These are phyloP conservation scores for Toxotes lorentzi DNA, from an alignment of 2,797 vertebrate species.

Conservation along the genomic window DNA sequence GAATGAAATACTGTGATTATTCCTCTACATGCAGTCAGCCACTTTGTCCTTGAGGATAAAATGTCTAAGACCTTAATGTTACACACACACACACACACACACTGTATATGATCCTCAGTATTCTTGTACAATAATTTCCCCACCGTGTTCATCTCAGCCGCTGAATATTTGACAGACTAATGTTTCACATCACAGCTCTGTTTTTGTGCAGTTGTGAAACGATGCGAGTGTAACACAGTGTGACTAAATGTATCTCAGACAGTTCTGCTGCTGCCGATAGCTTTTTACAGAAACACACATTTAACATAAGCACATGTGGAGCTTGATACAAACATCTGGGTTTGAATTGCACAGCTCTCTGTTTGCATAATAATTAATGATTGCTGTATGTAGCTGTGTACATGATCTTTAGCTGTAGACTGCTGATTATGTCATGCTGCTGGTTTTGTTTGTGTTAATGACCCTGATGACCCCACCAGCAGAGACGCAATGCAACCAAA, in stretches of 20 bases:
- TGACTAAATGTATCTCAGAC: neutral
- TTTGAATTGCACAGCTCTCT: neutral
- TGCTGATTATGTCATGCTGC: neutral
- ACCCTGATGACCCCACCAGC: neutral
- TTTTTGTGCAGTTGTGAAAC: constrained; percentile 8
- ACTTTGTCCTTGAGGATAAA: constrained; percentile 39
- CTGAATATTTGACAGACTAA: constrained; percentile 8
- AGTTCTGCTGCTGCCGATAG: neutral
- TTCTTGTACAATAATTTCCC: constrained; percentile 4
- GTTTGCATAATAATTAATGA: neutral
- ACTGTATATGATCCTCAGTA: neutral
- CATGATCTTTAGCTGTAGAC: neutral
- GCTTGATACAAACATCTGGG: neutral
- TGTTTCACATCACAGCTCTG: constrained; percentile 12
- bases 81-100: neutral
- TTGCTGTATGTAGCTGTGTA: neutral
- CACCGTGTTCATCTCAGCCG: constrained; percentile 4
- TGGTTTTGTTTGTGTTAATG: neutral
- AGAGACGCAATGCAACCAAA: neutral
- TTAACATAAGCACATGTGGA: neutral
- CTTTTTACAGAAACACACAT: neutral
- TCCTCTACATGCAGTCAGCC: neutral
- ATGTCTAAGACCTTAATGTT: neutral
- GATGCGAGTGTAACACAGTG: neutral
- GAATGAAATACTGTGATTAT: constrained; percentile 30